A percentile compares a stretch with the other conserved stretches of the same genome.
Evolutionary conservation across 2,797 vertebrate genomes (phyloP).

Genomic region (Sebastes steindachneri): DNA sequence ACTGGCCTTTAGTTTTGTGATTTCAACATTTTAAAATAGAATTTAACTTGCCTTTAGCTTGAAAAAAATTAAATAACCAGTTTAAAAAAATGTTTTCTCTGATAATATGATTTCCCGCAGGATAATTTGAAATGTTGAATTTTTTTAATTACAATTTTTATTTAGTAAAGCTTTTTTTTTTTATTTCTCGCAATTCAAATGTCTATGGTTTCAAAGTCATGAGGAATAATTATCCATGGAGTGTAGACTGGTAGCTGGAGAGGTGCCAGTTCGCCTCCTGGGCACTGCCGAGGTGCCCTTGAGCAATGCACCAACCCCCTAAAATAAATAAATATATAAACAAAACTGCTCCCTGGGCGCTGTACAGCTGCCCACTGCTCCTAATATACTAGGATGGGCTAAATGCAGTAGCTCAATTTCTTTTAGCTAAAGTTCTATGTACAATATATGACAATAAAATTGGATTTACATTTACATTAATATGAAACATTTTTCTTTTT

Average conservation of each 20-base stretch:
- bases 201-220: background rate
- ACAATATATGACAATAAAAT: no score
- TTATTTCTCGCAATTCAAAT: background rate
- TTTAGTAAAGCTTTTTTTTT: background rate
- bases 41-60: background rate
- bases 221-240: background rate
- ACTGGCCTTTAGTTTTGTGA: background rate
- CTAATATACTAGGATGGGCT: no score
- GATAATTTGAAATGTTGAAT: background rate
- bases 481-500: background rate
- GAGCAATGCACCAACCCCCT: background rate
- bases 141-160: background rate
- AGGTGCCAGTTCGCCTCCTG: no score
- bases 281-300: background rate
- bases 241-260: no score
- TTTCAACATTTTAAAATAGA: background rate
- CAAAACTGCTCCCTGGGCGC: no score
- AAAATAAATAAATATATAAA: no score
- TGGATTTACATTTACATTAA: background rate
- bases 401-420: no score
- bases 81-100: background rate
- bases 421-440: background rate
- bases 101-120: background rate
- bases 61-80: background rate
- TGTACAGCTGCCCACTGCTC: no score